These are phyloP conservation scores for Semicossyphus pulcher DNA, from an alignment of 2,113 vertebrate species.

Conservation along the genomic window DNA sequence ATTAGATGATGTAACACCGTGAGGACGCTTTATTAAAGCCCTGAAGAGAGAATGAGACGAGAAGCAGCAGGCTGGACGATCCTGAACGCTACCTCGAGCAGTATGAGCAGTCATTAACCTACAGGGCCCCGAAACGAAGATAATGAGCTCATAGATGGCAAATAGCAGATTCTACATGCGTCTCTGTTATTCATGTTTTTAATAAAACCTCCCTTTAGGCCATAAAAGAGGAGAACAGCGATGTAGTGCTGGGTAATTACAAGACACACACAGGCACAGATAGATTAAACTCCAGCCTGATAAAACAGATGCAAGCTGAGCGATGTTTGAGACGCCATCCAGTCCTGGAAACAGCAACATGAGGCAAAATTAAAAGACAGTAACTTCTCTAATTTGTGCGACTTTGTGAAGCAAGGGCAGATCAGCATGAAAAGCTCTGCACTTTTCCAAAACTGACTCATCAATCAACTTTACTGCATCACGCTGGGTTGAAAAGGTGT, in stretches of 20 bases:
- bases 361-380: neutral
- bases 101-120: constrained; percentile 11
- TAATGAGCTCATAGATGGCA: constrained; percentile 13
- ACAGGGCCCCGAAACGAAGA: constrained; percentile 7
- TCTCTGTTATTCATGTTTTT: constrained; percentile 1
- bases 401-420: neutral
- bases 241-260: neutral
- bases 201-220: constrained; percentile 11
- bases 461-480: constrained; percentile 33
- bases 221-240: constrained; percentile 11
- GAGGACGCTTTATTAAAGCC: constrained; percentile 6
- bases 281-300: constrained; percentile 25
- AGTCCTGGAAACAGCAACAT: constrained; percentile 12
- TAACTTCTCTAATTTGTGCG: constrained; percentile 12
- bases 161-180: neutral
- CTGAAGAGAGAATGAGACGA: constrained; percentile 9
- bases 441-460: constrained; percentile 27
- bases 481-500: constrained; percentile 10
- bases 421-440: constrained; percentile 1
- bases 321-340: constrained; percentile 4
- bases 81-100: neutral
- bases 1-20: constrained; percentile 26
- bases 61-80: neutral
- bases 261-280: neutral
- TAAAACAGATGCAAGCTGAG: constrained; percentile 23